Base-by-base conservation (phyloP, 2,797 vertebrate species). In the Gadopsis bispinosus region DNA sequence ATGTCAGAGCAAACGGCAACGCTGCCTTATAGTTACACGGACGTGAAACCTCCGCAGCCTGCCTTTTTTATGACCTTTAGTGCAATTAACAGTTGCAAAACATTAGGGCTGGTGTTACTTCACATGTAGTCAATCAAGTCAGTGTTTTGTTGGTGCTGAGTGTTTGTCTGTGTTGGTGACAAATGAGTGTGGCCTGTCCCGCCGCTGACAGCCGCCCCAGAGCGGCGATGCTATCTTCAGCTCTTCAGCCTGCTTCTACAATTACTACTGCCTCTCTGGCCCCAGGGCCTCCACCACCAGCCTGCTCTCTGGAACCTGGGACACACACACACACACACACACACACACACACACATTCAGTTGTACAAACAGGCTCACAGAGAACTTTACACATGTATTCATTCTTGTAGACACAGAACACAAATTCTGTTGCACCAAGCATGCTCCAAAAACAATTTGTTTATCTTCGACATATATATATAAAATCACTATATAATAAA, bases 191-290 rank as follows among this genome's bases (percentile, higher is more conserved):
- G 41, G 87, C 62, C 87, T 77, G 31, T 88, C 88, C 87, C 77
- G 77, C 79, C 63, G 91, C 89, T 92, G 90, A 90, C 89, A 92
- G 93, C 88, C 71, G 78, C 89, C 90, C 86, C 84, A 77, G 84
- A 92, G 87, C 89, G 33, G 56, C 61, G 91, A 95, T 93, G 80
- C 87, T 93, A 93, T 94, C 92, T 93, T 77, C 90, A 91, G 87
- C 83, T 92, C 89, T 77, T 84, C 87, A 90, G 83, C 70, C 78
- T 62, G 78, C 89, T 91, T 90, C 92, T 92, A 92, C 93, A 92
- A 93, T 94, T 93, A 93, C 89, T 67, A 59, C 85, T 75, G 81
- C 73, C 79, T 86, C 84, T 84, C 26, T 83, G 83, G 86, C 90
- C 90, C 77, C 63, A 14, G 88, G 91, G 85, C 85, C 75, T 83